Percentiles rank a stretch among this genome's conserved stretches.
phyloP scores from a whole-genome alignment of 2,113 vertebrate species.

The Meleagris gallopavo region DNA sequence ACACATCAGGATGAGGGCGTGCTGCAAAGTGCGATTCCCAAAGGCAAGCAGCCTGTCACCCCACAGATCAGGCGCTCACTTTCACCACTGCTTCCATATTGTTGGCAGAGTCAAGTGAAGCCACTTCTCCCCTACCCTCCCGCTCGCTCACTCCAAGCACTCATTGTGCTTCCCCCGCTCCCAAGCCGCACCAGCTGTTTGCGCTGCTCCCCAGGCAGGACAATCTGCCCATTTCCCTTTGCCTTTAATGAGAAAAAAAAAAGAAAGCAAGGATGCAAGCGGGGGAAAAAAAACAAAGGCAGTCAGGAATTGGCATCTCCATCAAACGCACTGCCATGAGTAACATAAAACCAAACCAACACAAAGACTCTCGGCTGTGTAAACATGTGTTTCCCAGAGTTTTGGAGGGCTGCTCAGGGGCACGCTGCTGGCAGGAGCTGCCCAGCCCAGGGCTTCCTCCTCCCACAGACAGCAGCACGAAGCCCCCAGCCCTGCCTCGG shows the following conservation, averaged over 20 bases:
- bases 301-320: neutral
- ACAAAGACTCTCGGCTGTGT: neutral
- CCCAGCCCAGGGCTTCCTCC: neutral
- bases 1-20: neutral
- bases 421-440: neutral
- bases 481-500: neutral
- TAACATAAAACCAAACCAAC: neutral
- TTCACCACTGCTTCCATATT: neutral
- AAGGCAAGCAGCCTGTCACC: constrained; percentile 20
- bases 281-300: neutral
- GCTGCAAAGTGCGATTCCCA: neutral
- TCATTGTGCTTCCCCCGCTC: neutral
- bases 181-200: constrained; percentile 28
- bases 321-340: neutral
- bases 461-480: neutral
- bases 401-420: rapidly evolving
- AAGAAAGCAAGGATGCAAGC: neutral
- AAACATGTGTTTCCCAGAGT: neutral
- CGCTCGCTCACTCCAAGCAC: neutral
- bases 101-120: constrained; percentile 14
- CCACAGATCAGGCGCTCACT: neutral
- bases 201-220: neutral
- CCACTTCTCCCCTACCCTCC: neutral
- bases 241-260: neutral
- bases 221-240: constrained; percentile 19